These are phyloP conservation scores for Drosophila testacea DNA, from an alignment of 2,888 invertebrate species.

Conservation along the genomic window DNA sequence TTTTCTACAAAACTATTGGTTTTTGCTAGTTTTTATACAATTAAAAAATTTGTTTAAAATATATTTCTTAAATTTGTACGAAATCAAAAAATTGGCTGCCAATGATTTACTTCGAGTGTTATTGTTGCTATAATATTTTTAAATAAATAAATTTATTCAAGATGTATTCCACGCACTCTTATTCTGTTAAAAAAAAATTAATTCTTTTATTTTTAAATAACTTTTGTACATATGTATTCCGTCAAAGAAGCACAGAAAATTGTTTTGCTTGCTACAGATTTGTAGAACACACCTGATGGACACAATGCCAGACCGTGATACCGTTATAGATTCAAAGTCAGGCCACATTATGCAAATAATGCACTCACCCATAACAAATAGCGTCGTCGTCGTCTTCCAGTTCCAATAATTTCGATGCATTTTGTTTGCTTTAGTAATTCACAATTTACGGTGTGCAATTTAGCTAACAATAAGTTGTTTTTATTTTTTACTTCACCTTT, in stretches of 20 bases:
- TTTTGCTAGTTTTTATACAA: not conserved
- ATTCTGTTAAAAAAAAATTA: too few species aligned
- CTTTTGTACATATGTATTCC: too few species aligned
- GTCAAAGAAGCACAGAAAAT: not conserved
- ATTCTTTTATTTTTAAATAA: too few species aligned
- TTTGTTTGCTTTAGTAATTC: conserved; percentile 27
- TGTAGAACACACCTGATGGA: not conserved
- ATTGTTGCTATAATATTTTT: too few species aligned
- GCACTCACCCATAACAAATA: conserved; percentile 64
- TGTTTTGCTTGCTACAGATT: too few species aligned
- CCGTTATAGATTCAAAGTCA: conserved; percentile 2
- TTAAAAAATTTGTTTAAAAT: too few species aligned
- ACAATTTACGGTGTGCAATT: not conserved
- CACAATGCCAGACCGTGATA: conserved; percentile 11
- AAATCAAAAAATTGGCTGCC: too few species aligned
- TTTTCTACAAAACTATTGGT: too few species aligned
- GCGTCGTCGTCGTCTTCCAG: conserved; percentile 46
- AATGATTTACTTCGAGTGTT: too few species aligned
- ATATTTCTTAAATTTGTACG: too few species aligned
- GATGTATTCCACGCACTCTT: too few species aligned
- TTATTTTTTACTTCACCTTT: conserved; percentile 11
- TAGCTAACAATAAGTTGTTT: conserved; percentile 1
- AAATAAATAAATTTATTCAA: too few species aligned
- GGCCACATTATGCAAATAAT: conserved; percentile 23
- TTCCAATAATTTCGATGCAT: conserved; percentile 53